phyloP scores from a whole-genome alignment of 1,140 invertebrate species.

The Odontomachus brunneus region DNA sequence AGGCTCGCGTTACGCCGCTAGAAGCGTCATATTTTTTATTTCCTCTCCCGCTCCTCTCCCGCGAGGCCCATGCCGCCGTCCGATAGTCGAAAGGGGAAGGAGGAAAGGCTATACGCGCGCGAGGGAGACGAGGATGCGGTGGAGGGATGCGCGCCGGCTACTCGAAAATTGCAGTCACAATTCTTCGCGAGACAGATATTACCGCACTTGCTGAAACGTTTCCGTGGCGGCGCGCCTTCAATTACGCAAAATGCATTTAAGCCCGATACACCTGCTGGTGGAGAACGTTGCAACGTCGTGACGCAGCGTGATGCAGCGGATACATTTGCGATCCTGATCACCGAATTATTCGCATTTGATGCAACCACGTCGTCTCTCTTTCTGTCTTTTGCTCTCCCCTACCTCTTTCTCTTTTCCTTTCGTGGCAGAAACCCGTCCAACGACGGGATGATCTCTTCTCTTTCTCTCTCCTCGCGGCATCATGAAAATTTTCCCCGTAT shows the following conservation, averaged over 20 bases:
- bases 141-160: constrained; percentile 48
- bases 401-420: too few relatives aligned
- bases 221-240: constrained; percentile 75
- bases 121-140: background rate
- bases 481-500: constrained; percentile 43
- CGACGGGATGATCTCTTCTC: constrained; percentile 64
- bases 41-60: background rate
- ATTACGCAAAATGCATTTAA: constrained; percentile 82
- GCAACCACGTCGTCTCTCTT: background rate
- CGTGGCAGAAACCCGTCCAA: too few relatives aligned
- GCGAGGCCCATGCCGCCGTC: background rate
- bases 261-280: constrained; percentile 72
- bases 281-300: constrained; percentile 56
- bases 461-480: constrained; percentile 58
- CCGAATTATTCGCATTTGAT: background rate
- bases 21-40: constrained; percentile 71
- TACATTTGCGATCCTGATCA: background rate
- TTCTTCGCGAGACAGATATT: constrained; percentile 83
- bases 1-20: constrained; percentile 67
- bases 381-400: background rate
- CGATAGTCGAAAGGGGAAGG: constrained; percentile 50
- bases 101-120: constrained; percentile 9
- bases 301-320: constrained; percentile 4
- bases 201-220: constrained; percentile 71
- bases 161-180: constrained; percentile 82